Percentiles rank a stretch among this genome's conserved stretches.
phyloP scores from a whole-genome alignment of 30 jellyfish, hydroid and myxozoan species.

The Aurelia sp. region DNA sequence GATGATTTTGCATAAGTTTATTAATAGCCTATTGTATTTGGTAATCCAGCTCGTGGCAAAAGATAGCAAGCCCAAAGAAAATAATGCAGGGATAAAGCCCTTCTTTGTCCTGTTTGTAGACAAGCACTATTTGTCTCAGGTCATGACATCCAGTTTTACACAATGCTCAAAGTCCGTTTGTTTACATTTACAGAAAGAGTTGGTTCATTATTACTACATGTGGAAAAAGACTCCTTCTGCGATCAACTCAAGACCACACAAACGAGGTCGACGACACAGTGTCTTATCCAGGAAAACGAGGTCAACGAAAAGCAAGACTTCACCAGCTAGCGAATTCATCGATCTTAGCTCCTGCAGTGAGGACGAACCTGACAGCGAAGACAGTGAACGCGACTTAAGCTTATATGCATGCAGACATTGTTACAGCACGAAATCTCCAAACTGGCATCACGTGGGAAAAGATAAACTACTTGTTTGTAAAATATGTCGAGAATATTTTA shows the following conservation, averaged over 20 bases:
- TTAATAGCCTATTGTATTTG: too few species aligned
- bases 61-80: too few species aligned
- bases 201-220: slow-evolving; percentile 88
- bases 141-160: too few species aligned
- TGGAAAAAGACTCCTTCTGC: slow-evolving; percentile 99
- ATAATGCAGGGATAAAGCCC: too few species aligned
- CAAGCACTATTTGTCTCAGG: too few species aligned
- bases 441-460: slow-evolving; percentile 99
- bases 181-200: slow-evolving; percentile 71
- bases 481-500: slow-evolving; percentile 84
- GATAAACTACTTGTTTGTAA: slow-evolving; percentile 83
- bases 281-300: slow-evolving; percentile 93
- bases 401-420: slow-evolving; percentile 98
- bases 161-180: too few species aligned
- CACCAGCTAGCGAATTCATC: slow-evolving; percentile 88
- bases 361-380: slow-evolving; percentile 96
- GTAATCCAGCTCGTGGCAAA: too few species aligned
- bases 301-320: slow-evolving; percentile 89
- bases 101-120: too few species aligned
- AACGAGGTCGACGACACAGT: slow-evolving; percentile 96
- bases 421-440: slow-evolving; percentile 90
- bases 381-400: slow-evolving; percentile 94
- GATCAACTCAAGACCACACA: slow-evolving; percentile 93
- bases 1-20: too few species aligned
- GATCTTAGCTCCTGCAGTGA: slow-evolving; percentile 98